Percentiles rank a stretch among this genome's conserved stretches.
These are phyloP conservation scores for Huso huso DNA, from an alignment of 2,797 vertebrate species.

Conservation along the genomic window DNA sequence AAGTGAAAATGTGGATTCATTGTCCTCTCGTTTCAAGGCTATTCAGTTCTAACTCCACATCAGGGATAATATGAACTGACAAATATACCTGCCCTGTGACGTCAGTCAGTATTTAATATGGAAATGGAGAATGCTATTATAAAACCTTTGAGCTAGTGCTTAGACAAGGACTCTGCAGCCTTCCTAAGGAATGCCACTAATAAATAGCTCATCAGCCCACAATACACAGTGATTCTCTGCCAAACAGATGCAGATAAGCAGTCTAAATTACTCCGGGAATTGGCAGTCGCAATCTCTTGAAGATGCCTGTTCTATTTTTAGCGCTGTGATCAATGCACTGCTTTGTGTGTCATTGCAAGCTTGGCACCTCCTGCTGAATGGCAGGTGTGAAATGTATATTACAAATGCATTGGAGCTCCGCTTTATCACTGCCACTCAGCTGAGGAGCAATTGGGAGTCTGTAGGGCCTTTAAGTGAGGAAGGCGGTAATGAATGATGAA, in stretches of 20 bases:
- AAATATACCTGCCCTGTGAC: no score
- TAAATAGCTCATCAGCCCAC: neutral
- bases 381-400: slow-evolving; percentile 6
- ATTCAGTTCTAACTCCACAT: no score
- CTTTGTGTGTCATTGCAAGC: neutral
- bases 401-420: neutral
- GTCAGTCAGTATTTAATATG: no score
- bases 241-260: neutral
- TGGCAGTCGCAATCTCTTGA: neutral
- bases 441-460: no score
- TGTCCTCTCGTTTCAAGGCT: no score
- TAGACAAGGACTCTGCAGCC: neutral
- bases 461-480: no score
- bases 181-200: neutral
- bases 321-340: neutral
- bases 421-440: neutral
- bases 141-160: no score
- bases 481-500: no score
- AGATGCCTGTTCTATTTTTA: neutral
- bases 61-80: no score
- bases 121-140: no score
- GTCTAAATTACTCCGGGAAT: neutral
- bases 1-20: no score
- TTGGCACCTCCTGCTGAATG: neutral
- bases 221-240: neutral